Evolutionary conservation across 2,113 vertebrate genomes (phyloP), one percentile per base, ranked within the genome.

Genomic region (Microcebus murinus): DNA sequence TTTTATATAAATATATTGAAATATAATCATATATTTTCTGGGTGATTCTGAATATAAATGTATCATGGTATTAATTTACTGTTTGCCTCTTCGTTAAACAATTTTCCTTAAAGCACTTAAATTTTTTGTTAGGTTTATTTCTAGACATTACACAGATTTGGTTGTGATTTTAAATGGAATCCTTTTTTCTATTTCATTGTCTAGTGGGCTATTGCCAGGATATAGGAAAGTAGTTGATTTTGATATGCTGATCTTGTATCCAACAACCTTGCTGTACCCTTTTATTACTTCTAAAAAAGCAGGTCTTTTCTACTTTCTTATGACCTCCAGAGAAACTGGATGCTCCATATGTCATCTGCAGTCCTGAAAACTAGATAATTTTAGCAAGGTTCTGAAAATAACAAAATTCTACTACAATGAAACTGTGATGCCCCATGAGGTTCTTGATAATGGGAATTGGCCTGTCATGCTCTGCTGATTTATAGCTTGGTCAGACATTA

Each of bases 331-430:
- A 94, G 90, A 90, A 71, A 68, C 86, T 42, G 15, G 5, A 29
- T 96, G 34, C 31, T 82, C 80, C 39, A 76, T 50, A 50, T 96
- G 50, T 63, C 68, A 94, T 59, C 71, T 95, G 25, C 76, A 93
- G 85, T 94, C 36, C 74, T 91, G 65, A 91, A 87, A 82, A 96
- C 50, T 81, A 85, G 80, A 45, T 52, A 84, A 70, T 87, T 74
- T 83, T 68, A 96, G 76, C 21, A 89, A 95, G 50, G 1, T 82
- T 93, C 85, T 80, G 77, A 96, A 96, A 96, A 94, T 91, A 82
- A 91, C 48, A 91, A 90, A 97, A 92, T 94, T 94, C 89, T n/a
- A 96, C 91, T 70, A 55, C 63, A 94, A 48, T 91, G 79, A 96
- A 95, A 80, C 86, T 83, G n/a, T 79, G 77, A 87, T 83, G 77